Evolutionary conservation across 2,113 vertebrate genomes (phyloP).

Genomic region (Nesogale talazaci): DNA sequence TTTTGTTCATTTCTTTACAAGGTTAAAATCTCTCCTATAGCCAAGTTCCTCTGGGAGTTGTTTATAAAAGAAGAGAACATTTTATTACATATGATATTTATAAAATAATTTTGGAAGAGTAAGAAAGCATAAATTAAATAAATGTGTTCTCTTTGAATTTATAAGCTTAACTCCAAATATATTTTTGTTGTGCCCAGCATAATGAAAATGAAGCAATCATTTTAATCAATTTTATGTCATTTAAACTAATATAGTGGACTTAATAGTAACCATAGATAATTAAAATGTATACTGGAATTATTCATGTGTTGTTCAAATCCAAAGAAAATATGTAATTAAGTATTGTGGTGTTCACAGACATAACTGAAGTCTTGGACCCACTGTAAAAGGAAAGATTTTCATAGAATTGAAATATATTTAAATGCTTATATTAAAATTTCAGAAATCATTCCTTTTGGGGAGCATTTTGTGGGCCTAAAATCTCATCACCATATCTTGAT

Average conservation of each 20-base stretch:
- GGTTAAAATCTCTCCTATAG: not conserved
- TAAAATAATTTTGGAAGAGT: conserved; percentile 19
- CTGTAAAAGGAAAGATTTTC: conserved; percentile 28
- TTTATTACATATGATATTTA: conserved; percentile 10
- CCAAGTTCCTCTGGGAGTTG: not conserved
- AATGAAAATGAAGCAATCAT: conserved; percentile 18
- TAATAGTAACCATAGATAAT: not conserved
- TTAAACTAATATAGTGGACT: not conserved
- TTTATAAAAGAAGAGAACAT: conserved; percentile 6
- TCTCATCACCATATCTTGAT: not conserved
- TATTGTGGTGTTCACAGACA: not conserved
- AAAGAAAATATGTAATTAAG: not conserved
- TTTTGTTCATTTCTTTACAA: not conserved
- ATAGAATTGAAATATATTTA: not conserved
- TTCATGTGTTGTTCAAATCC: not conserved
- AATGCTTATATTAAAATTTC: conserved; percentile 40
- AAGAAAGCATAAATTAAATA: conserved; percentile 1
- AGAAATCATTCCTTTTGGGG: not conserved
- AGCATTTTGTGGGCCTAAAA: not conserved
- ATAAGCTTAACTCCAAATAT: conserved; percentile 23
- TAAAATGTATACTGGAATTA: conserved; percentile 9
- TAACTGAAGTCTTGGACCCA: not conserved
- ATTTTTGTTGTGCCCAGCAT: not conserved
- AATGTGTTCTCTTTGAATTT: conserved; percentile 21
- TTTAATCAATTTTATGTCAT: not conserved